Base-by-base conservation (phyloP, 2,888 invertebrate genomes). In the Sepiola atlantica region DNA sequence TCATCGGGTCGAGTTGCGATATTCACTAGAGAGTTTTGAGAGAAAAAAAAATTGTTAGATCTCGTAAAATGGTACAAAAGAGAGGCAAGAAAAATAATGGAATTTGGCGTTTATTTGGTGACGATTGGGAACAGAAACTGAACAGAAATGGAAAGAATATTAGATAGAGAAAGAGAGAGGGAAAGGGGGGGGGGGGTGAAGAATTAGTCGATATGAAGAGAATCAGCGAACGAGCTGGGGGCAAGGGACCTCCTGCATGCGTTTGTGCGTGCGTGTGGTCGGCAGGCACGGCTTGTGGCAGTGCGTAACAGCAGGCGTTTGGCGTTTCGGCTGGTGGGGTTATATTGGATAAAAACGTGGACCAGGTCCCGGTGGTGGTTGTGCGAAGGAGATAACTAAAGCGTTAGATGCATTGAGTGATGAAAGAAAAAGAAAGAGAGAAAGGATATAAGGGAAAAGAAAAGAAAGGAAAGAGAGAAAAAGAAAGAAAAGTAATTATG, bases 91-190 rank as follows among this genome's bases (percentile, higher is more conserved):
- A n/a, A 77, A 77, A 77, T 77, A 77, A 77, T 77, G 77, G 77
- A 77, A 77, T 77, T 77, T 77, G 77, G 77, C 77, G 77, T n/a
- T 77, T 77, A n/a, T 77, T 77, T 77, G 77, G 77, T 77, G 77
- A 77, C 77, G 77, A 16, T 32, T 14, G 77, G 77, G 16, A 77
- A 16, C 45, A 45, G 8, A 77, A 18, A n/a, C 3, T 14, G n/a
- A 10, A 16, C 16, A n/a, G 16, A 14, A 12, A 77, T 28, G n/a
- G 77, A n/a, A n/a, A n/a, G 77, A 77, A 14, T 16, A 32, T 14
- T 1, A 77, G n/a, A n/a, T 4, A 32, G n/a, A 16, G 6, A n/a
- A 16, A n/a, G 16, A 24, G 16, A 14, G 16, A n/a, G 18, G 12
- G 32, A 18, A 12, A 14, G 3, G 12, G n/a, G 12, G n/a, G 12